Conservation (phyloP, 2,797 vertebrate genomes). For the Tragopan temminckii region DNA sequence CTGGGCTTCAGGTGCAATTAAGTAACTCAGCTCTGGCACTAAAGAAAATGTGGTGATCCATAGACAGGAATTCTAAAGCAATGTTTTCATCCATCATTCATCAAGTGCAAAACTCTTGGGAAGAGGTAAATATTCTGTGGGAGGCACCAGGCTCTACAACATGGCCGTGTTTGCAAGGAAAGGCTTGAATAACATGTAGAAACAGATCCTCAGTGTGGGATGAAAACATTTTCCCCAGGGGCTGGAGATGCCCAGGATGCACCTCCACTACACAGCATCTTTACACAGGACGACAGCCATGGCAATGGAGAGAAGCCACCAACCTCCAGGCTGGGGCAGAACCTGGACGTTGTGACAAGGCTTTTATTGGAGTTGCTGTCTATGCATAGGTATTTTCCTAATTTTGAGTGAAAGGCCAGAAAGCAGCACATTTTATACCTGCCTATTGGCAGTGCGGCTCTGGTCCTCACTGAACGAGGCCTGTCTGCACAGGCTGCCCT, state of each 20-base stretch:
- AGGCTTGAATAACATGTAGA: not conserved
- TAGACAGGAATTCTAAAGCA: not conserved
- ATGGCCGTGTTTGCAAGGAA: not conserved
- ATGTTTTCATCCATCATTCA: not conserved
- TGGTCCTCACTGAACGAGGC: not conserved
- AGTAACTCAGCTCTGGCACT: not conserved
- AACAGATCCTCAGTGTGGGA: not conserved
- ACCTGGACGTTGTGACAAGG: not conserved
- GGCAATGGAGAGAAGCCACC: not conserved
- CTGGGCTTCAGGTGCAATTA: too few relatives aligned
- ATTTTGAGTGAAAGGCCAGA: not conserved
- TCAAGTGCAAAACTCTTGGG: not conserved
- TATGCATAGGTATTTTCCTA: not conserved
- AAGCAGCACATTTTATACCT: not conserved
- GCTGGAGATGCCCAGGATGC: too few relatives aligned
- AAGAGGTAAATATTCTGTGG: not conserved
- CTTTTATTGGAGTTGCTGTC: not conserved
- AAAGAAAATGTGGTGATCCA: not conserved
- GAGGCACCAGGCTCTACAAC: not conserved
- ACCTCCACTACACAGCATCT: not conserved
- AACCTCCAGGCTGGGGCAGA: not conserved
- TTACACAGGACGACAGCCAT: not conserved
- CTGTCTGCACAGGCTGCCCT: not conserved
- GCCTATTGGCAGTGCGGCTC: rapidly evolving
- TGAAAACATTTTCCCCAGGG: too few relatives aligned